Evolutionary conservation across 2,888 invertebrate species (phyloP), one percentile per base, ranked within the genome.

Genomic region (Leptopilina drosophilae): DNA sequence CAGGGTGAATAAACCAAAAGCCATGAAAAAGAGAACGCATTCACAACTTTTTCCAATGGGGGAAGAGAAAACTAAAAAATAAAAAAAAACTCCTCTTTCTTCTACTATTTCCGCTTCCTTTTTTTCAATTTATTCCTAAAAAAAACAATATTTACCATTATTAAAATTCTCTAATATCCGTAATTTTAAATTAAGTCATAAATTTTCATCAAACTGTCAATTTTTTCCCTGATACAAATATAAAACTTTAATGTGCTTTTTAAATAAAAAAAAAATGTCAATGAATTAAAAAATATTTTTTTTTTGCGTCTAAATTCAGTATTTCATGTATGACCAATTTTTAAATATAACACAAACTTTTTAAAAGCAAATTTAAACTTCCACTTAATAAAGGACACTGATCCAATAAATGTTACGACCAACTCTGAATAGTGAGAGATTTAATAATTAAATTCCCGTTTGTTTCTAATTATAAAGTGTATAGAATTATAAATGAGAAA

Each of bases 401-500:
- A 62, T 62, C 9, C 15, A 62, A 62, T 62, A 20, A 62, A 62
- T 62, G 62, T 20, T 62, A 62, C 20, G 20, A 6, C 8, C 15
- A 62, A 20, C 20, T 62, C 20, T 62, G 7, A 62, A 62, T 20
- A 59, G 59, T 15, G 20, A 20, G 20, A 7, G 8, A n/a, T 62
- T n/a, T 62, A 62, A 62, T 62, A 62, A 62, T 62, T 62, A 62
- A 62, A 62, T 20, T 62, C 62, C 62, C 6, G 20, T 20, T 62
- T 62, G 62, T 9, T 62, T 62, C 59, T 20, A 20, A 20, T 62
- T 20, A 62, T 62, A 7, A 62, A 9, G 4, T 62, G 20, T n/a
- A 62, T 15, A 62, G 20, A n/a, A 59, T n/a, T 15, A 20, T 20
- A 15, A 62, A 62, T 20, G n/a, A 56, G 15, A 59, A 62, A 62